Base-by-base conservation (phyloP, 2,888 invertebrate species). In the Exephanes ischioxanthus region DNA sequence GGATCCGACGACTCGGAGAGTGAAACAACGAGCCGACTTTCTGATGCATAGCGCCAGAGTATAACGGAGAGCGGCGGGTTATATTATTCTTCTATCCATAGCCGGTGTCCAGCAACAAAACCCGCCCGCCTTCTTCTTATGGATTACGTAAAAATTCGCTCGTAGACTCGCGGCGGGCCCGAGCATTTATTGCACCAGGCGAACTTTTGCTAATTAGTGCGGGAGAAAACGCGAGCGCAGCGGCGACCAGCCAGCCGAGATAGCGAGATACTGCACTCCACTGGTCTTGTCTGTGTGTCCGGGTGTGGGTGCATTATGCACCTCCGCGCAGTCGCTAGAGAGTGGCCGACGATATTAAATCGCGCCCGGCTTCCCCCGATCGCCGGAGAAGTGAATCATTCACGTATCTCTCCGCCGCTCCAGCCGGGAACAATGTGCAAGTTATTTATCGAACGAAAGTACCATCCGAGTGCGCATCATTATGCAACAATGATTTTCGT, bases 171-270 rank as follows among this genome's bases (percentile, higher is more conserved):
- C 58, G 41, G 91, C 90, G 89, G 61, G 58, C 22, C 58, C 79
- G 70, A 80, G 68, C 80, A 82, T 91, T 92, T 92, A 92, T 93
- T 93, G 92, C 93, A 93, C 86, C 58, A 58, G 89, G 92, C 91
- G 90, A 93, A 93, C 92, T 93, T 93, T 93, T 93, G 93, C 92
- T 93, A 93, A 93, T 93, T 93, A 93, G 90, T 90, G 88, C 92
- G 92, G 86, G 93, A 92, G 93, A 93, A 93, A 93, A 80, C 83
- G 76, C 71, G 66, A 16, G 70, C 78, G 81, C 73, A 45, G 90
- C 92, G 87, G 89, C 92, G 91, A 90, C 91, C 93, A 93, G 91
- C 92, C 89, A 92, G 91, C 93, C 93, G 92, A 92, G 92, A 92
- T 92, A 90, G 71, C 75, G 63, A 75, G 37, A 80, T 55, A 83